Conservation (phyloP, 2,888 invertebrate species). For the Scrobipalpa costella region DNA sequence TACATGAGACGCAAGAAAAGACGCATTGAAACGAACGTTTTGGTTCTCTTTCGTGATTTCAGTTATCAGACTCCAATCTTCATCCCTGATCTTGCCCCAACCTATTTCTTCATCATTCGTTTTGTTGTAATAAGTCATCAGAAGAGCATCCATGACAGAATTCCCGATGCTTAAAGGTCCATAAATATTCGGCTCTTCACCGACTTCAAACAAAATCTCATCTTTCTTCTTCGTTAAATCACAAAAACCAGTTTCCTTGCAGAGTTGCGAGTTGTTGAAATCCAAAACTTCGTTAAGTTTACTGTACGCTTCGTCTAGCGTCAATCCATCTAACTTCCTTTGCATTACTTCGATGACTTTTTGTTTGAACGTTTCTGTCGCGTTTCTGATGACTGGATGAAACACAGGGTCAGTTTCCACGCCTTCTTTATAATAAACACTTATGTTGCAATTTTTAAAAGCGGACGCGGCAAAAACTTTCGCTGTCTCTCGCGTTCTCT, state of each 20-base stretch:
- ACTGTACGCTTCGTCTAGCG: slow-evolving; percentile 46
- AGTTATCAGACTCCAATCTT: slow-evolving; percentile 53
- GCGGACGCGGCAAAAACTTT: slow-evolving; percentile 54
- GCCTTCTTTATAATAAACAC: slow-evolving; percentile 45
- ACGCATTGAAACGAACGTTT: slow-evolving; percentile 56
- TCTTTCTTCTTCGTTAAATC: slow-evolving; percentile 46
- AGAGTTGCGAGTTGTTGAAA: slow-evolving; percentile 51
- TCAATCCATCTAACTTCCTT: slow-evolving; percentile 42
- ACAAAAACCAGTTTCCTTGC: slow-evolving; percentile 50
- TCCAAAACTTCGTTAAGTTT: slow-evolving; percentile 55
- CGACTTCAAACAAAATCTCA: slow-evolving; percentile 45
- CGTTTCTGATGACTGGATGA: slow-evolving; percentile 52
- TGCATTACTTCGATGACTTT: slow-evolving; percentile 50
- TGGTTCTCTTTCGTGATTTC: slow-evolving; percentile 52
- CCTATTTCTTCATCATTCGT: slow-evolving; percentile 51
- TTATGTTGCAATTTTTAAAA: slow-evolving; percentile 55
- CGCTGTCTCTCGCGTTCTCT: slow-evolving; percentile 60
- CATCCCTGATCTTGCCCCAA: slow-evolving; percentile 56
- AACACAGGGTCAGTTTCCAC: slow-evolving; percentile 53
- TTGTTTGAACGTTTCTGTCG: slow-evolving; percentile 41
- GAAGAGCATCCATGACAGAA: slow-evolving; percentile 54
- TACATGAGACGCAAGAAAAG: slow-evolving; percentile 48
- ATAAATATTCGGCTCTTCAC: slow-evolving; percentile 51
- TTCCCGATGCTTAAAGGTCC: slow-evolving; percentile 56
- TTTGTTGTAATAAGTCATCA: slow-evolving; percentile 68